Evolutionary conservation across 2,113 vertebrate genomes (phyloP).

Genomic region (Megaleporinus macrocephalus): DNA sequence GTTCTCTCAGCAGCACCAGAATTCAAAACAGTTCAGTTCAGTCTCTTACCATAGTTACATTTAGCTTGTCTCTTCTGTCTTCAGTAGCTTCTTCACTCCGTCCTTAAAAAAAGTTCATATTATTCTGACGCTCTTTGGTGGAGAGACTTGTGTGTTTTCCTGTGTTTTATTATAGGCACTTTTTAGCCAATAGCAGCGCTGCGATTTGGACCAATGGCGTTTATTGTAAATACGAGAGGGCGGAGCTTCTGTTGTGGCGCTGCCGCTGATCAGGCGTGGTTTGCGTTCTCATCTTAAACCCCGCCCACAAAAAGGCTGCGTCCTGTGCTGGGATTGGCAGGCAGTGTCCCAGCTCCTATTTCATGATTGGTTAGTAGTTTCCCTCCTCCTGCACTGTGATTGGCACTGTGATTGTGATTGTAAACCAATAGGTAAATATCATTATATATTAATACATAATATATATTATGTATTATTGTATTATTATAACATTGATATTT

Average conservation of each 20-base stretch:
- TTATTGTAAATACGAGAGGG: not conserved
- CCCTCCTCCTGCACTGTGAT: not conserved
- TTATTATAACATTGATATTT: too few species aligned
- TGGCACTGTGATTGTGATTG: not conserved
- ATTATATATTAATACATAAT: too few species aligned
- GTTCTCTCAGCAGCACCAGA: too few species aligned
- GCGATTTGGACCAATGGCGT: constrained; percentile 50
- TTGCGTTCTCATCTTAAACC: not conserved
- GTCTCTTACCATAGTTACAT: constrained; percentile 15
- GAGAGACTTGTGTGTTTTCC: not conserved
- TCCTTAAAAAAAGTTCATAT: not conserved
- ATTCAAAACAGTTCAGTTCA: not conserved
- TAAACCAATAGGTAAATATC: too few species aligned
- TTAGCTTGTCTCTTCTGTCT: not conserved
- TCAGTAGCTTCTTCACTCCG: not conserved
- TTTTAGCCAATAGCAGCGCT: constrained; percentile 52
- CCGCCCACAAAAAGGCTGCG: too few species aligned
- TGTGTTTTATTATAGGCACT: constrained; percentile 51
- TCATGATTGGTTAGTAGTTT: not conserved
- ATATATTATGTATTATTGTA: too few species aligned
- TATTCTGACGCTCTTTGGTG: not conserved
- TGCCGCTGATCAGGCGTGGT: not conserved
- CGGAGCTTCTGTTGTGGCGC: constrained; percentile 6
- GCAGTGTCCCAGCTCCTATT: not conserved
- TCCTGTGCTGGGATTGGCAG: too few species aligned